phyloP scores from a whole-genome alignment of 2,888 invertebrate species.

The Agonopterix arenella region DNA sequence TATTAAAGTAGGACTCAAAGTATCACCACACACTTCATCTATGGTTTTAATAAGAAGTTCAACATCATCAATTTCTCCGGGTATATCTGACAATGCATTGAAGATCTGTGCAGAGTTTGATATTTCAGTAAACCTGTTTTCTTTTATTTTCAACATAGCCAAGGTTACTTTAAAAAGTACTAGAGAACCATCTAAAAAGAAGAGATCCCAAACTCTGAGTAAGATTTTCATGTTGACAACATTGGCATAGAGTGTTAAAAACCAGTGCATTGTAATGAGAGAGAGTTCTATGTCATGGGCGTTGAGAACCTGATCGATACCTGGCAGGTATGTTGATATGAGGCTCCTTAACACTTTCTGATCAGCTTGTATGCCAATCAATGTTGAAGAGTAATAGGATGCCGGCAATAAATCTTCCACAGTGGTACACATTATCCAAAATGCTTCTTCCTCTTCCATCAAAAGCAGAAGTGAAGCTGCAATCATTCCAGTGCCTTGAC shows the following conservation, averaged over 20 bases:
- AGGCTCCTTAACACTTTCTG: conserved; percentile 96
- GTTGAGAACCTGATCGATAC: conserved; percentile 92
- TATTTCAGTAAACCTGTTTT: conserved; percentile 84
- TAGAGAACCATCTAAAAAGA: conserved; percentile 97
- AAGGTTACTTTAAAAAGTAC: conserved; percentile 95
- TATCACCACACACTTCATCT: conserved; percentile 83
- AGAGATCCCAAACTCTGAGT: conserved; percentile 95
- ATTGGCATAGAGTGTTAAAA: conserved; percentile 96
- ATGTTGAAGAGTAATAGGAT: conserved; percentile 96
- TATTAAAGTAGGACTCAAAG: conserved; percentile 88
- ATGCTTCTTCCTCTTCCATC: conserved; percentile 98
- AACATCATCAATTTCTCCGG: conserved; percentile 94
- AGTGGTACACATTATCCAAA: conserved; percentile 99
- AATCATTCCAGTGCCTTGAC: conserved; percentile 93
- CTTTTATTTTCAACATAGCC: conserved; percentile 93
- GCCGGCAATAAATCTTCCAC: conserved; percentile 99
- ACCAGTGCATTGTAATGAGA: conserved; percentile 98
- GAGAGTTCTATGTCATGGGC: conserved; percentile 97
- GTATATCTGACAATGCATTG: conserved; percentile 96
- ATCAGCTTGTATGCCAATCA: conserved; percentile 96
- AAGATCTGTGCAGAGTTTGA: conserved; percentile 99
- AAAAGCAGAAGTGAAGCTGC: conserved; percentile 94
- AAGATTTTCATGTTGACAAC: conserved; percentile 97
- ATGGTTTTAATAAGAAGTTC: conserved; percentile 88
- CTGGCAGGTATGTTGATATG: conserved; percentile 92